Evolutionary conservation across 2,797 vertebrate genomes (phyloP).

Genomic region (Sciaenops ocellatus): DNA sequence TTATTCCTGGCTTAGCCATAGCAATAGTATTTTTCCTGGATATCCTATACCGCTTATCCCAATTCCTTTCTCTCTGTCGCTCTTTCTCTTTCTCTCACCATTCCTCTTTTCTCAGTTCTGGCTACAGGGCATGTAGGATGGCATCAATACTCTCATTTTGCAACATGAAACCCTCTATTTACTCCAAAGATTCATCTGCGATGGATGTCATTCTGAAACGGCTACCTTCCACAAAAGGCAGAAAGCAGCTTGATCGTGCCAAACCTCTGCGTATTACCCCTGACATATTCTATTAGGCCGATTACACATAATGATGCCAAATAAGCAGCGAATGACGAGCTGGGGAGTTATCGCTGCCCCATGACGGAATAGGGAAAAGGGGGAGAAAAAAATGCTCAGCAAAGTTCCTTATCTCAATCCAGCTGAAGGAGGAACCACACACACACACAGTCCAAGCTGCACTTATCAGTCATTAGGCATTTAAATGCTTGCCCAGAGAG

Average conservation of each 20-base stretch:
- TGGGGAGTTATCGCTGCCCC: conserved; percentile 54
- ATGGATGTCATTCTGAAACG: conserved; percentile 57
- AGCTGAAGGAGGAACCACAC: conserved; percentile 79
- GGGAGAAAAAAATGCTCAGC: conserved; percentile 35
- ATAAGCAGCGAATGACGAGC: conserved; percentile 64
- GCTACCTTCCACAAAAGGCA: conserved; percentile 51
- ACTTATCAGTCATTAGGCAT: conserved; percentile 83
- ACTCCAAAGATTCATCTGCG: conserved; percentile 63
- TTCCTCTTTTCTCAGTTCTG: conserved; percentile 58
- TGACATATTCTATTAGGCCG: conserved; percentile 69
- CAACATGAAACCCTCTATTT: conserved; percentile 74
- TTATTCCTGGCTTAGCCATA: conserved; percentile 78
- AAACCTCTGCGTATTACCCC: conserved; percentile 50
- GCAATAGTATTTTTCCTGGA: conserved; percentile 76
- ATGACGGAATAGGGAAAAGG: conserved; percentile 23
- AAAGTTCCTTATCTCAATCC: conserved; percentile 77
- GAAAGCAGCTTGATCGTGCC: conserved; percentile 42
- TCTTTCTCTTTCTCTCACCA: conserved; percentile 55
- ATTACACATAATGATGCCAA: conserved; percentile 73
- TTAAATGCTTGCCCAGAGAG: conserved; percentile 81
- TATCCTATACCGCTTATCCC: conserved; percentile 73
- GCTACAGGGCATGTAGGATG: conserved; percentile 68
- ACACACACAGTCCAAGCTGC: conserved; percentile 70
- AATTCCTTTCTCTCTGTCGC: conserved; percentile 57
- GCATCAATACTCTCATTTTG: conserved; percentile 73